Evolutionary conservation across 2,888 invertebrate species (phyloP), one percentile per base, ranked within the genome.

Genomic region (Mythimna ferrago): DNA sequence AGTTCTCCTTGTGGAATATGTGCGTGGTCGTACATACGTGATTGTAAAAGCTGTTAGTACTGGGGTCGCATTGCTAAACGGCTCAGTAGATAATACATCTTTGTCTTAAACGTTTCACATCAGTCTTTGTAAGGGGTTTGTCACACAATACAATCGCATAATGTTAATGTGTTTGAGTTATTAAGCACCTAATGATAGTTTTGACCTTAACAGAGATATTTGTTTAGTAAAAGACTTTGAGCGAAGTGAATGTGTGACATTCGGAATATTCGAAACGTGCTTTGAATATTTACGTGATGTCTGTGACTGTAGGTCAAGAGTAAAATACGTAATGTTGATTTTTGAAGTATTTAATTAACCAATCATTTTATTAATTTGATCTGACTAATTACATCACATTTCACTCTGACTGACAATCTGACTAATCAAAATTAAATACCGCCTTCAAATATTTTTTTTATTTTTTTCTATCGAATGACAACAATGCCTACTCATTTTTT

Each of bases 201-300:
- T 51, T 74, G 69, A 74, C 84, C 80, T 84, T 61, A 56, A 53
- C 44, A 62, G 6, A 64, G 26, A 54, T 32, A 60, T 67, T 62
- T 62, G 64, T 78, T 64, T 38, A 19, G 57, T 54, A 61, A 60
- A 54, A 62, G 48, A 38, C 35, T 53, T 80, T 26, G 53, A 71
- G 10, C 48, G 21, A 51, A 80, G 66, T 72, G 83, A 79, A 83
- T 72, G 80, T 64, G 53, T 78, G 65, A 54, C 66, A 53, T 79
- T 79, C 58, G 53, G 21, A 26, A 66, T n/a, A 21, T 61, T 73
- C 35, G 62, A 62, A 41, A n/a, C 21, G 2, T 48, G 26, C 14
- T 48, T 35, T 54, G 10, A 54, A 32, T 21, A 19, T 63, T 48
- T 26, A 51, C 19, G 44, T 58, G 35, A 32, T 60, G 19, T 35